Conservation (phyloP, 2,113 vertebrate species). For the Daubentonia madagascariensis region DNA sequence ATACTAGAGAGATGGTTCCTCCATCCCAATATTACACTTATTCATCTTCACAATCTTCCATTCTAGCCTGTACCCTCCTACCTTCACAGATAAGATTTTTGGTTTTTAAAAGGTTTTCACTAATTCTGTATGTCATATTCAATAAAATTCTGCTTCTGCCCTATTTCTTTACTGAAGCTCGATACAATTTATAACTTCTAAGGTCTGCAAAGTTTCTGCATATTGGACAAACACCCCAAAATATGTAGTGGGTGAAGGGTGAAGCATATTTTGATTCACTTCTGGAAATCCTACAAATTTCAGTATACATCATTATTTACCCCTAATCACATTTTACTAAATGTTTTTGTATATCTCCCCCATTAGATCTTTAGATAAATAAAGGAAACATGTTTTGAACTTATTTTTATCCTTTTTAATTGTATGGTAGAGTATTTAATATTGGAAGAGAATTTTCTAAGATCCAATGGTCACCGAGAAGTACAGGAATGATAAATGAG, state of each 20-base stretch:
- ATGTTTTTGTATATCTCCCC: background rate
- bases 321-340: background rate
- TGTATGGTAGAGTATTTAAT: background rate
- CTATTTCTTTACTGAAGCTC: background rate
- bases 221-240: background rate
- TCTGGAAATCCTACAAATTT: background rate
- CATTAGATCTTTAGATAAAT: background rate
- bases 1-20: background rate
- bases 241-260: background rate
- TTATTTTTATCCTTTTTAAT: background rate
- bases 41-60: background rate
- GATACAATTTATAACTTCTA: background rate
- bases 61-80: background rate
- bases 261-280: background rate
- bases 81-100: background rate
- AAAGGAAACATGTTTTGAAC: background rate
- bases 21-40: background rate
- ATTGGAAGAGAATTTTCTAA: background rate
- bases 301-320: background rate
- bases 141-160: background rate
- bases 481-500: background rate
- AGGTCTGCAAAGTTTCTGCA: background rate
- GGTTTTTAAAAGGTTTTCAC: background rate
- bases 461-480: background rate
- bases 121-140: background rate